A percentile compares a stretch with the other conserved stretches of the same genome.
These are phyloP conservation scores for Trichoplusia ni DNA, from an alignment of 1,140 invertebrate species.

Conservation along the genomic window DNA sequence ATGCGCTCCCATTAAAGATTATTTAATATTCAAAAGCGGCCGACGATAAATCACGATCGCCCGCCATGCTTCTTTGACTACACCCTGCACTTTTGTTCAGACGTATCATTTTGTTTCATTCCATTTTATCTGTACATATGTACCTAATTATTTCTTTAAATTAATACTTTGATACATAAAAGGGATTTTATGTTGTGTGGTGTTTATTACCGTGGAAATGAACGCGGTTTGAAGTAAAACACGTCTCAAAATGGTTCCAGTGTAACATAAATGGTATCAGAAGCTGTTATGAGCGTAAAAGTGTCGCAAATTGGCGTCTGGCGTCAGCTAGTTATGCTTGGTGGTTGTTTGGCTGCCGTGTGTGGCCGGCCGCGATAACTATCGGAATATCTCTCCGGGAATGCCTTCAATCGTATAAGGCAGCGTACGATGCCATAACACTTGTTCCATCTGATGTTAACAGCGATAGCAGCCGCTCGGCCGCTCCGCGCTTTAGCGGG, in stretches of 20 bases:
- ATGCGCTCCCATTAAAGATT: slow-evolving; percentile 81
- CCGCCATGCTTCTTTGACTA: slow-evolving; percentile 75
- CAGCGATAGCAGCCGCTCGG: slow-evolving; percentile 49
- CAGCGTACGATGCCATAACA: slow-evolving; percentile 64
- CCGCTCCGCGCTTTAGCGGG: slow-evolving; percentile 48
- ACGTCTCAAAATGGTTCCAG: slow-evolving; percentile 36
- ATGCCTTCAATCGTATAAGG: slow-evolving; percentile 60
- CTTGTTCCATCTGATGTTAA: slow-evolving; percentile 61
- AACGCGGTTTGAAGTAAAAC: slow-evolving; percentile 35
- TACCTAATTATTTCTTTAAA: slow-evolving; percentile 25
- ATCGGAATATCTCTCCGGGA: slow-evolving; percentile 58
- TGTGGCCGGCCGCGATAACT: slow-evolving; percentile 59
- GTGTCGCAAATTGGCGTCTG: slow-evolving; percentile 55
- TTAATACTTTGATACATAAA: slow-evolving; percentile 27
- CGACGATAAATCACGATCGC: slow-evolving; percentile 78
- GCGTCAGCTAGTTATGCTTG: slow-evolving; percentile 55
- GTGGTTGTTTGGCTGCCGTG: slow-evolving; percentile 46
- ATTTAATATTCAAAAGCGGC: slow-evolving; percentile 81
- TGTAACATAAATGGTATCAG: slow-evolving; percentile 50
- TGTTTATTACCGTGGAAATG: slow-evolving; percentile 27
- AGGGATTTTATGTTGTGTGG: slow-evolving; percentile 20
- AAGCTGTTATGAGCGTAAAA: slow-evolving; percentile 52
- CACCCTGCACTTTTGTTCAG: slow-evolving; percentile 74
- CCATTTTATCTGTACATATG: slow-evolving; percentile 51
- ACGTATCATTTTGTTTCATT: slow-evolving; percentile 41